Percentiles rank a stretch among this genome's conserved stretches.
Evolutionary conservation across 1,140 invertebrate genomes (phyloP).

Genomic region (Yoshiicerus persimilis): DNA sequence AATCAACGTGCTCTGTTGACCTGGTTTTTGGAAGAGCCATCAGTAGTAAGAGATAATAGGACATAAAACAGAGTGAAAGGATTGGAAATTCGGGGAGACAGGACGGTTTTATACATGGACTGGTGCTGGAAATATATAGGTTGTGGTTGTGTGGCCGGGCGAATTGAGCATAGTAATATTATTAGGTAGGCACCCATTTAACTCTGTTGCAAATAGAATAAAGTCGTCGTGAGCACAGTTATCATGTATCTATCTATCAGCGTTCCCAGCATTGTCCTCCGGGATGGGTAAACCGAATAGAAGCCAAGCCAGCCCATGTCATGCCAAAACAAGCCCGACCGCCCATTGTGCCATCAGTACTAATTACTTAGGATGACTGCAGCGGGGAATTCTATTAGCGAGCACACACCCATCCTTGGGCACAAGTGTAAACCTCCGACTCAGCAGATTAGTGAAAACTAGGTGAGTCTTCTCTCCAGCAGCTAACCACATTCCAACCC

Average conservation of each 20-base stretch:
- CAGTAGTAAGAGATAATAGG: not conserved
- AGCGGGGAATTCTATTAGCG: not conserved
- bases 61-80: not conserved
- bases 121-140: not conserved
- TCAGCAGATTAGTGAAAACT: slow-evolving; percentile 15
- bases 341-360: slow-evolving; percentile 6
- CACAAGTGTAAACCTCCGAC: slow-evolving; percentile 5
- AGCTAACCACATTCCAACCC: not conserved
- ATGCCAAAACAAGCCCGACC: not conserved
- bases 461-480: not conserved
- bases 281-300: not conserved
- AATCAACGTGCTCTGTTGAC: not conserved
- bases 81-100: not conserved
- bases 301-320: not conserved
- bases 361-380: slow-evolving; percentile 16
- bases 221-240: not conserved
- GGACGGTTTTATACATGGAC: not conserved
- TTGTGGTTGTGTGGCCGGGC: not conserved
- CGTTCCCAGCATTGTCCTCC: not conserved
- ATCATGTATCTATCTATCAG: not conserved
- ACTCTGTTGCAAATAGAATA: not conserved
- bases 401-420: not conserved
- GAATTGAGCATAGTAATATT: not conserved
- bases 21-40: not conserved
- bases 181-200: not conserved